Evolutionary conservation across 2,888 invertebrate genomes (phyloP), one percentile per base, ranked within the genome.

Genomic region (Adelphocoris suturalis): DNA sequence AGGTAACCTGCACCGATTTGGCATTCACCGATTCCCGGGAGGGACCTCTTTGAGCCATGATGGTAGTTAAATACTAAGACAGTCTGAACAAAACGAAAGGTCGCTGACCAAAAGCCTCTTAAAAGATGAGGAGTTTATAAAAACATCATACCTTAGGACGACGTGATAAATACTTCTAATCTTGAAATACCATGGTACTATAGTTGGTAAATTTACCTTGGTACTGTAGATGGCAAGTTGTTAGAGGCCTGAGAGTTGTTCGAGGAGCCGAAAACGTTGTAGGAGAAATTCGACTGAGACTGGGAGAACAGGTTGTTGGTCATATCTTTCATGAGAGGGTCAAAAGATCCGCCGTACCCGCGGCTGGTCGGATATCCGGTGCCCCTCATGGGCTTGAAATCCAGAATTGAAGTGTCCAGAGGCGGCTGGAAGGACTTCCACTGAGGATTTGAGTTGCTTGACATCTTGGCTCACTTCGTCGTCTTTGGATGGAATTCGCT

Each of bases 361-460:
- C 89, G 90, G 28, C 86, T 78, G 28, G 84, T 23, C 16, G 55
- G 82, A 27, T 52, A 86, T 13, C 82, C 61, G 16, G 57, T 46
- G 57, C 55, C 75, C 37, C 90, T 19, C 90, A 90, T 90, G 93
- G 96, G 96, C 94, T 97, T 96, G 94, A 96, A 97, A 93, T 97
- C 97, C n/a, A 89, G 61, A 94, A 97, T 96, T 93, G 97, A 96
- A 93, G 96, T 95, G 94, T 97, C 96, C 94, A 96, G 96, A 95
- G 97, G 97, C 96, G 97, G 96, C 96, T 97, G 97, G 96, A 97
- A 97, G 94, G 96, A 95, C 95, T 96, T 96, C 96, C 96, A 97
- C 96, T 97, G 96, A 96, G 96, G 96, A 96, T 96, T 96, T 27
- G 88, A 88, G 78, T 88, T 88, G 89, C 89, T 89, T 48, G 89